Evolutionary conservation across 2,888 invertebrate genomes (phyloP).

Genomic region (Hedychridium roseum): DNA sequence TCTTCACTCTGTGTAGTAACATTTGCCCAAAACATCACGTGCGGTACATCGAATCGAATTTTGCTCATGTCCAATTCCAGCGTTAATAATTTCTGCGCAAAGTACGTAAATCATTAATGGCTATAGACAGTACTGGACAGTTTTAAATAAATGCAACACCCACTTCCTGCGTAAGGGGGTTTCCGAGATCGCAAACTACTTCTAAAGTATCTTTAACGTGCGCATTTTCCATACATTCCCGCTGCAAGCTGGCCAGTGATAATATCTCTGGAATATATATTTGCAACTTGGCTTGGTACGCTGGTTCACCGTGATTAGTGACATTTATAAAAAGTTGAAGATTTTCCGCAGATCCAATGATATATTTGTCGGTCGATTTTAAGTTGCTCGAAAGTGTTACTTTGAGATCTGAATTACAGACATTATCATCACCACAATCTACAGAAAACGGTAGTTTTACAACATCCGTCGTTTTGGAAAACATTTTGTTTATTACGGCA

Average conservation of each 20-base stretch:
- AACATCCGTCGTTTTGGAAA: conserved; percentile 35
- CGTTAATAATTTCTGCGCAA: conserved; percentile 39
- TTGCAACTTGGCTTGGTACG: conserved; percentile 41
- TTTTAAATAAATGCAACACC: no score
- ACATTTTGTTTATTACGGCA: conserved; percentile 35
- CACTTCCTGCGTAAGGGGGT: no score
- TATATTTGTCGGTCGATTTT: conserved; percentile 14
- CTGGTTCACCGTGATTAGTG: conserved; percentile 47
- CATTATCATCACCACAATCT: conserved; percentile 45
- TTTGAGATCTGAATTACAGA: conserved; percentile 38
- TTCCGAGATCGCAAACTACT: conserved; percentile 46
- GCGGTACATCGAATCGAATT: conserved; percentile 33
- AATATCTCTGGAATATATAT: conserved; percentile 40
- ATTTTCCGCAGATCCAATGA: conserved; percentile 33
- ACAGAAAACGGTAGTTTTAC: conserved; percentile 42
- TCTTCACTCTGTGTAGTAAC: conserved; percentile 59
- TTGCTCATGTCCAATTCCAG: conserved; percentile 45
- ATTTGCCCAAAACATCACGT: conserved; percentile 43
- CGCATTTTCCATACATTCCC: conserved; percentile 33
- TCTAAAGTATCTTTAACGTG: conserved; percentile 15
- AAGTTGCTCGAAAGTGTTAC: conserved; percentile 38
- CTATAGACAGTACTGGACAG: no score
- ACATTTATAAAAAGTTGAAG: conserved; percentile 21
- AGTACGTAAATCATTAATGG: no score
- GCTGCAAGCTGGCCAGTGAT: conserved; percentile 37